A percentile compares a stretch with the other conserved stretches of the same genome.
These are phyloP conservation scores for Tangara arthus DNA, from an alignment of 2,797 vertebrate genomes.

Conservation along the genomic window DNA sequence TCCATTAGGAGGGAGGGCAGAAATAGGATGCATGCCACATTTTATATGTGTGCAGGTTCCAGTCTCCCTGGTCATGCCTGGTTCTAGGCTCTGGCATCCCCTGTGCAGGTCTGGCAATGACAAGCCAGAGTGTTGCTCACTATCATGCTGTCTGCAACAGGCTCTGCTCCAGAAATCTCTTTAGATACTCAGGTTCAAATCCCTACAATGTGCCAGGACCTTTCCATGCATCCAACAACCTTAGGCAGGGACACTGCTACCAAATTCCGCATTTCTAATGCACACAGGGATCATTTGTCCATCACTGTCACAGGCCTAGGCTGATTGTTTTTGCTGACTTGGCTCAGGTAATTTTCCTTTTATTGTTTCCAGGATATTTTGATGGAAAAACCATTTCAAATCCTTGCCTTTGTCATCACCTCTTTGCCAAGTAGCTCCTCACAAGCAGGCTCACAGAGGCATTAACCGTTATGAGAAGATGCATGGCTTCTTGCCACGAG, in stretches of 20 bases:
- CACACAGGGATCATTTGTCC: not conserved
- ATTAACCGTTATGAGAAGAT: not conserved
- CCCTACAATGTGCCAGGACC: not conserved
- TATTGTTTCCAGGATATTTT: not conserved
- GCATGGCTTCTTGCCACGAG: not conserved
- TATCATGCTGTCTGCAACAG: not conserved
- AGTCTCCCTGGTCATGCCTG: fast-evolving
- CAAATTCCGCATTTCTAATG: not conserved
- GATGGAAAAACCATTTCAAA: not conserved
- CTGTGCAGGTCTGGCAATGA: not conserved
- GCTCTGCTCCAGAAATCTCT: not conserved
- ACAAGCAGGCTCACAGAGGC: not conserved
- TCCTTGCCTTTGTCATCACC: not conserved
- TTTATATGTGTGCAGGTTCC: fast-evolving
- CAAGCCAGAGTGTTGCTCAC: not conserved
- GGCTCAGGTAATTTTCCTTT: not conserved
- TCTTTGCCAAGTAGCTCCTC: not conserved
- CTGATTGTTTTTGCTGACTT: not conserved
- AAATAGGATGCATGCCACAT: not conserved
- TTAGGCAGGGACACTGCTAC: not conserved
- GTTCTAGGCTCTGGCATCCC: not conserved
- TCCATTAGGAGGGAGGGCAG: not conserved
- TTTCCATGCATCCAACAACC: not conserved
- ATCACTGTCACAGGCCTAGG: not conserved
- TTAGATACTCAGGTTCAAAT: not conserved